phyloP scores from a whole-genome alignment of 2,888 invertebrate genomes.

The Phlogophora meticulosa region DNA sequence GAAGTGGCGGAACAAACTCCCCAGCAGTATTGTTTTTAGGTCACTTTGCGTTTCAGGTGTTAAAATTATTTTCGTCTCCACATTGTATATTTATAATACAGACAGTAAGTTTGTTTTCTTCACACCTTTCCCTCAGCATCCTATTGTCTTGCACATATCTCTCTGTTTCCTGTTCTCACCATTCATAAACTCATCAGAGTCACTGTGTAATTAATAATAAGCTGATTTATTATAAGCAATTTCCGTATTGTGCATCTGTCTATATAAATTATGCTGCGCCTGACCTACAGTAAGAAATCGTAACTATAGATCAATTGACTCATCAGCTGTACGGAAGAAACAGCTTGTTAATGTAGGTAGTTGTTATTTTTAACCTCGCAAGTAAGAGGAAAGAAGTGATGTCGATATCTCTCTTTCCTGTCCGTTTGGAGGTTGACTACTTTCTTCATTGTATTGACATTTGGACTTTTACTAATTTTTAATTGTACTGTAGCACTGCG shows the following conservation, averaged over 20 bases:
- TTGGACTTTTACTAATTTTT: too few species aligned
- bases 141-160: too few species aligned
- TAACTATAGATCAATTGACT: slow-evolving; percentile 10
- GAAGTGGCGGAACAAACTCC: too few species aligned
- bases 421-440: slow-evolving; percentile 15
- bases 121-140: too few species aligned
- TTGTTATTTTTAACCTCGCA: slow-evolving; percentile 6
- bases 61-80: too few species aligned
- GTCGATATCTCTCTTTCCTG: not conserved
- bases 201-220: not conserved
- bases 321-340: slow-evolving; percentile 24
- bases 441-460: slow-evolving; percentile 41
- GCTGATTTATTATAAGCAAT: not conserved
- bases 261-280: not conserved
- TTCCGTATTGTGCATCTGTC: not conserved
- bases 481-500: too few species aligned
- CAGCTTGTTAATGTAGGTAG: not conserved
- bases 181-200: too few species aligned
- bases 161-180: too few species aligned
- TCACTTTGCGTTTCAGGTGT: too few species aligned
- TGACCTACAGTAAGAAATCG: not conserved
- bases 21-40: too few species aligned
- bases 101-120: too few species aligned
- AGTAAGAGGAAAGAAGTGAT: not conserved
- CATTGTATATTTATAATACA: too few species aligned